Conservation (phyloP, 2,797 vertebrate species). For the Tachyglossus aculeatus region DNA sequence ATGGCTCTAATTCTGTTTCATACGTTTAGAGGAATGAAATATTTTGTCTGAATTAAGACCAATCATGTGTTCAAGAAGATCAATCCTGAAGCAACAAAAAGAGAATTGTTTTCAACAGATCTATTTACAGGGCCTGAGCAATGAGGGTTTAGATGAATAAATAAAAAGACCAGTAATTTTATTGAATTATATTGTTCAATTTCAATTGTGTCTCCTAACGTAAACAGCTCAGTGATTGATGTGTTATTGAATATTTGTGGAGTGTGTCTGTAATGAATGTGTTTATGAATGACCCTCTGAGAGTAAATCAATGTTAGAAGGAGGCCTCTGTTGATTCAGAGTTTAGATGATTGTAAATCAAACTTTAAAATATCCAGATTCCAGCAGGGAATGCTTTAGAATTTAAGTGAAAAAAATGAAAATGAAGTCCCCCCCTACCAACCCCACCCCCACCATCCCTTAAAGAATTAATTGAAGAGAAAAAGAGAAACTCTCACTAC, state of each 20-base stretch:
- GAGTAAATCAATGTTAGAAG: constrained; percentile 55
- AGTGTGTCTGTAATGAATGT: constrained; percentile 57
- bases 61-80: constrained; percentile 55
- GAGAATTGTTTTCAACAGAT: constrained; percentile 55
- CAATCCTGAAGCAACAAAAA: constrained; percentile 51
- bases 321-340: constrained; percentile 43
- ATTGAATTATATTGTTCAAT: constrained; percentile 62
- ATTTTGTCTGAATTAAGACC: constrained; percentile 56
- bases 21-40: constrained; percentile 58
- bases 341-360: constrained; percentile 53
- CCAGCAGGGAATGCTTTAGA: constrained; percentile 18
- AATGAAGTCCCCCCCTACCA: background rate
- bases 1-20: constrained; percentile 50
- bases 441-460: background rate
- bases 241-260: constrained; percentile 51
- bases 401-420: constrained; percentile 29
- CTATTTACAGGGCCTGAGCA: constrained; percentile 54
- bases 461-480: no score
- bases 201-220: constrained; percentile 55
- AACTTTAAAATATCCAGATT: constrained; percentile 47
- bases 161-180: constrained; percentile 61
- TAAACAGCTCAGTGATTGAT: constrained; percentile 56
- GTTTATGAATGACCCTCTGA: constrained; percentile 60
- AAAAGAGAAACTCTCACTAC: background rate
- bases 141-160: constrained; percentile 54